phyloP scores from a whole-genome alignment of 2,888 invertebrate genomes.

The Lysandra coridon region DNA sequence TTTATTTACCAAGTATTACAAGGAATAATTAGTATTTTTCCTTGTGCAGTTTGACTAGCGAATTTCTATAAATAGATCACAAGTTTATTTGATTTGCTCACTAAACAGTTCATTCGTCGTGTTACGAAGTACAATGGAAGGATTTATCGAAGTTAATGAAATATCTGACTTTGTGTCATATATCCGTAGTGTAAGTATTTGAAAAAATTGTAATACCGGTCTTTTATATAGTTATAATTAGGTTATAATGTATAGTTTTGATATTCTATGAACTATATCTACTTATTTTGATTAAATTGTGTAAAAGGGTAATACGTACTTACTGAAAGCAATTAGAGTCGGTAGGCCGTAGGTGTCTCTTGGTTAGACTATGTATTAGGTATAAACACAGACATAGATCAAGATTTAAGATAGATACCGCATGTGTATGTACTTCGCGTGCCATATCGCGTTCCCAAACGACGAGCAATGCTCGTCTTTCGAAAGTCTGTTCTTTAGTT shows the following conservation, averaged over 20 bases:
- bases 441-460: too few species aligned
- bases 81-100: neutral
- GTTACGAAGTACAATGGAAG: constrained; percentile 66
- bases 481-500: too few species aligned
- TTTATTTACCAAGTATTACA: neutral
- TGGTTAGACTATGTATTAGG: neutral
- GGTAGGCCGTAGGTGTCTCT: neutral
- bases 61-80: neutral
- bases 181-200: constrained; percentile 86
- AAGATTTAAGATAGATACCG: too few species aligned
- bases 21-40: neutral
- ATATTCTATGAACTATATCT: neutral
- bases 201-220: neutral
- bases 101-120: constrained; percentile 32
- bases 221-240: too few species aligned
- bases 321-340: neutral
- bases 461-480: too few species aligned
- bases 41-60: neutral
- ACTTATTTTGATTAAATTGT: neutral
- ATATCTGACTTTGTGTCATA: constrained; percentile 90
- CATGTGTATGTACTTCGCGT: too few species aligned
- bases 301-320: neutral
- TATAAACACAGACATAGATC: neutral
- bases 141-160: constrained; percentile 85
- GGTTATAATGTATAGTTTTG: neutral